A percentile compares a stretch with the other conserved stretches of the same genome.
phyloP scores from a whole-genome alignment of 2,888 invertebrate genomes.

The Agriotes lineatus region DNA sequence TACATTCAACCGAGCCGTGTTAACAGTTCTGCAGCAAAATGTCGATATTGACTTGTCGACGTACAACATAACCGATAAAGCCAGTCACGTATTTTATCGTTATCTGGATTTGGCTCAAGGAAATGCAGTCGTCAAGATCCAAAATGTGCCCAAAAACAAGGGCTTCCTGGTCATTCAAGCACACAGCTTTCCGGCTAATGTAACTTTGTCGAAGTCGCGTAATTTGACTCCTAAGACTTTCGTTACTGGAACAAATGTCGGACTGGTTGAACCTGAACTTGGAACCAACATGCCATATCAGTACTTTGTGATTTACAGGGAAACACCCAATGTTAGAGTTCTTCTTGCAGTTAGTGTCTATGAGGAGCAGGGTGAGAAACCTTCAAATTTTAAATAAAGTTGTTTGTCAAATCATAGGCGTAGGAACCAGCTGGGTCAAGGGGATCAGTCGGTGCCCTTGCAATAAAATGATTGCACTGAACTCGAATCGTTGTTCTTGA shows the following conservation, averaged over 20 bases:
- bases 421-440: background rate
- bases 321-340: conserved; percentile 54
- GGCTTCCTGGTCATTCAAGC: conserved; percentile 75
- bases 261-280: conserved; percentile 64
- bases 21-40: conserved; percentile 25
- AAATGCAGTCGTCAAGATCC: conserved; percentile 60
- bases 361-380: conserved; percentile 44
- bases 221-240: conserved; percentile 57
- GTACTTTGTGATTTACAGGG: conserved; percentile 66
- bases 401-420: background rate
- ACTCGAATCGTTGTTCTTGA: too few relatives aligned
- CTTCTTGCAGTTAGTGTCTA: conserved; percentile 71
- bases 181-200: conserved; percentile 71
- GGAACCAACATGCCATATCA: conserved; percentile 41
- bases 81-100: conserved; percentile 55
- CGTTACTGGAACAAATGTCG: conserved; percentile 74
- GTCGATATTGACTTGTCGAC: conserved; percentile 53
- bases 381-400: background rate
- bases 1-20: too few relatives aligned
- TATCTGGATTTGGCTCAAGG: conserved; percentile 51
- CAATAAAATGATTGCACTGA: background rate
- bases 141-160: conserved; percentile 65
- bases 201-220: conserved; percentile 69
- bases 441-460: background rate
- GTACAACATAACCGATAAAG: conserved; percentile 49